A percentile compares a stretch with the other conserved stretches of the same genome.
phyloP scores from a whole-genome alignment of 1,140 invertebrate genomes.

The Bombus impatiens region DNA sequence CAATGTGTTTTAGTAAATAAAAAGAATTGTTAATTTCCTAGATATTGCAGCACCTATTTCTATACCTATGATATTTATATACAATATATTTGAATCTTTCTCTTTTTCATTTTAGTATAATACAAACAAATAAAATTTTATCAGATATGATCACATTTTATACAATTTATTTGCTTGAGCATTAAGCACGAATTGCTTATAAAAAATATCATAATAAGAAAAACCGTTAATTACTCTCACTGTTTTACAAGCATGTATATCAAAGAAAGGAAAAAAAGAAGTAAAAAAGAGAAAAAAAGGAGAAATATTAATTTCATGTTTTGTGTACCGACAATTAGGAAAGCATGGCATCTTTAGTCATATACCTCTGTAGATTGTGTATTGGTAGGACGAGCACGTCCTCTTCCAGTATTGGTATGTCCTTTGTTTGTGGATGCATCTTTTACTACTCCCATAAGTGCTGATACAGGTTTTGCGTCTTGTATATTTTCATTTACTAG shows the following conservation, averaged over 20 bases:
- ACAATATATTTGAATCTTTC: conserved; percentile 21
- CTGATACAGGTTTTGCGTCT: conserved; percentile 59
- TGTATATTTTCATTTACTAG: conserved; percentile 61
- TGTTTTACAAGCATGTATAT: not conserved
- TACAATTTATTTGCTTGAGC: not conserved
- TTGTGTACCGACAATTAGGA: not conserved
- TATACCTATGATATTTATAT: not conserved
- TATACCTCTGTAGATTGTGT: conserved; percentile 79
- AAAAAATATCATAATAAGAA: not conserved
- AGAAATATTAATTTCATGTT: not conserved
- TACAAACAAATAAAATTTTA: conserved; percentile 26
- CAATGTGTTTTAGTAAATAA: not conserved
- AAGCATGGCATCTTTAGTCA: conserved; percentile 58
- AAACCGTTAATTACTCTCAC: not conserved
- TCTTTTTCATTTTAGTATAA: not conserved
- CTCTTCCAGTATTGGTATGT: conserved; percentile 63
- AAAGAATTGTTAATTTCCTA: not conserved
- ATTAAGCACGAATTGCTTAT: conserved; percentile 8
- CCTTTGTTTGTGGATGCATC: conserved; percentile 68
- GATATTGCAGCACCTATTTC: not conserved
- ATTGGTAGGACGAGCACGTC: conserved; percentile 66
- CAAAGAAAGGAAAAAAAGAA: conserved; percentile 2
- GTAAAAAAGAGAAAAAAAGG: not conserved
- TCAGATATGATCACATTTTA: not conserved
- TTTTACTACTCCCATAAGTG: conserved; percentile 67